Evolutionary conservation across 2,797 vertebrate species (phyloP).

Genomic region (Limosa lapponica): DNA sequence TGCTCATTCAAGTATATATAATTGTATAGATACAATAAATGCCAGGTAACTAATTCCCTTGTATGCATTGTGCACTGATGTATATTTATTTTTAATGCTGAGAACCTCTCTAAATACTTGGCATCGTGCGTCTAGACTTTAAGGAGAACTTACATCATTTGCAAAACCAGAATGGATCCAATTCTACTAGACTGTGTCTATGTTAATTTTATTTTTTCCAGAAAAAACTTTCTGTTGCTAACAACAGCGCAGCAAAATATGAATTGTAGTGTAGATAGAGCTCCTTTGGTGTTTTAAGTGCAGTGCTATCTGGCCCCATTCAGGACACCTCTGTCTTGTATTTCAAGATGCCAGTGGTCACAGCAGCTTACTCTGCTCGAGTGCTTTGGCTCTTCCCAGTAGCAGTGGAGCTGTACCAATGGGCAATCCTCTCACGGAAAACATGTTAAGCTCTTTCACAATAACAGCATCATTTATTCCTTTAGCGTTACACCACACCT

Average conservation of each 20-base stretch:
- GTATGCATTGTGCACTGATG: neutral
- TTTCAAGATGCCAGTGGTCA: neutral
- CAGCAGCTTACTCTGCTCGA: neutral
- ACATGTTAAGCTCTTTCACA: neutral
- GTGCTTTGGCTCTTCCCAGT: neutral
- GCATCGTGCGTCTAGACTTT: neutral
- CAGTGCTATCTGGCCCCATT: neutral
- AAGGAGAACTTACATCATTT: neutral
- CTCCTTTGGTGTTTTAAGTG: neutral
- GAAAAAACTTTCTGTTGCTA: slow-evolving; percentile 46
- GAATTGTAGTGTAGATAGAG: neutral
- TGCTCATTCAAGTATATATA: neutral
- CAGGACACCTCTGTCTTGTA: neutral
- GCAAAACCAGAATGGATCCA: neutral
- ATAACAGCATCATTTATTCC: neutral
- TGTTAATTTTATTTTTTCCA: slow-evolving; percentile 22
- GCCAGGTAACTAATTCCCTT: neutral
- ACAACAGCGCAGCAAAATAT: slow-evolving; percentile 16
- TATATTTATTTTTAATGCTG: slow-evolving; percentile 10
- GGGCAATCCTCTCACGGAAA: neutral
- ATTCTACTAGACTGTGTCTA: neutral
- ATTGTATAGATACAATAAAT: neutral
- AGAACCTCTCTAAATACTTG: slow-evolving; percentile 29
- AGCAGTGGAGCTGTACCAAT: neutral
- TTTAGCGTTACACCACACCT: neutral